These are phyloP conservation scores for Lemur catta DNA, from an alignment of 2,797 vertebrate species.

Conservation along the genomic window DNA sequence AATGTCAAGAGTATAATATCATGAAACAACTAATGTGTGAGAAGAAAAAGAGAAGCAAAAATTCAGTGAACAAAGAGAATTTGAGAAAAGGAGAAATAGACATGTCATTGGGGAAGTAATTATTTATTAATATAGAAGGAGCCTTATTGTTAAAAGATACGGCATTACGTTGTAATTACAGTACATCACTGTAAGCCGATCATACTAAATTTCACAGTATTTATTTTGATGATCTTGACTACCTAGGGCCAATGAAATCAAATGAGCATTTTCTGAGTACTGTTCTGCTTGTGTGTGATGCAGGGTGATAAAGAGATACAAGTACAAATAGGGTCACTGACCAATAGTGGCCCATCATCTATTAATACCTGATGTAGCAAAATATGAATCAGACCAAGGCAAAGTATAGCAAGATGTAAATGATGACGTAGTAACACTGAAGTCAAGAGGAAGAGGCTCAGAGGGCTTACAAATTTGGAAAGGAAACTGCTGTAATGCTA, in stretches of 20 bases:
- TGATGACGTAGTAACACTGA: background rate
- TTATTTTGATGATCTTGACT: background rate
- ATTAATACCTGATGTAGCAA: background rate
- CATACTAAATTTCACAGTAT: background rate
- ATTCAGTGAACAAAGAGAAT: slow-evolving; percentile 24
- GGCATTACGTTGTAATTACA: background rate
- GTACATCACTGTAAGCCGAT: background rate
- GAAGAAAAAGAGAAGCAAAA: slow-evolving; percentile 50
- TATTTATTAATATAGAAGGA: slow-evolving; percentile 10
- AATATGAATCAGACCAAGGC: slow-evolving; percentile 11
- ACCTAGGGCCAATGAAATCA: background rate
- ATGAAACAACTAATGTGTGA: slow-evolving; percentile 39
- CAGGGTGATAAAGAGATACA: background rate
- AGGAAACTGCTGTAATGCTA: background rate
- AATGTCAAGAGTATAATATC: slow-evolving; percentile 64
- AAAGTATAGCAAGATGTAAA: background rate
- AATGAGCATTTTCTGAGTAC: background rate
- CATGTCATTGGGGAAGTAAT: background rate
- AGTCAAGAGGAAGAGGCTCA: background rate
- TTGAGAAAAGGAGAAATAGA: slow-evolving; percentile 1
- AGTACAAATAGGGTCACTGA: background rate
- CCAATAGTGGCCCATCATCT: background rate
- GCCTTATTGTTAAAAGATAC: background rate
- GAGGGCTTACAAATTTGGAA: background rate
- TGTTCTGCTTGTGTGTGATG: background rate